These are phyloP conservation scores for Micrastur ruficollis DNA, from an alignment of 2,797 vertebrate genomes.

Conservation along the genomic window DNA sequence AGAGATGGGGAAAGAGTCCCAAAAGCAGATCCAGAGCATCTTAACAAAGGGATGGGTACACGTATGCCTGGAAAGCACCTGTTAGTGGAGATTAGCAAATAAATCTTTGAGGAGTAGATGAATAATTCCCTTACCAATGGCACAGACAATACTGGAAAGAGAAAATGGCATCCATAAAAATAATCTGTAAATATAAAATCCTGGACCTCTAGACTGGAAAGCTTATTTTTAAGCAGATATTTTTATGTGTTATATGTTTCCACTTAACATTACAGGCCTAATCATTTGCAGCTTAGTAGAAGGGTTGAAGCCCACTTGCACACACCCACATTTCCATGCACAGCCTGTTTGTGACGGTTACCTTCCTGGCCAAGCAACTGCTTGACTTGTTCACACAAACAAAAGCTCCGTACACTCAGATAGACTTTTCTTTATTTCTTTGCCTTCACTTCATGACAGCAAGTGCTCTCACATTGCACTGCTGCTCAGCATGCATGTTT, in stretches of 20 bases:
- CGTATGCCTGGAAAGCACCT: slow-evolving; percentile 22
- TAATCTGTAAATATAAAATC: background rate
- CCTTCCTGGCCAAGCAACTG: background rate
- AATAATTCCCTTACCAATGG: background rate
- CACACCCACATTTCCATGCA: background rate
- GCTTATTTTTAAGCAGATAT: slow-evolving; percentile 16
- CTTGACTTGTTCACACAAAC: background rate
- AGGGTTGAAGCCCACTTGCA: background rate
- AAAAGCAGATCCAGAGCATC: background rate
- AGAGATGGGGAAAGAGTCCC: background rate
- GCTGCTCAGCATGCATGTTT: background rate
- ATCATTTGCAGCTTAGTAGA: background rate
- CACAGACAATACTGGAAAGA: background rate
- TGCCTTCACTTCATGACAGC: background rate
- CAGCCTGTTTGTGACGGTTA: background rate
- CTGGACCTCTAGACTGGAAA: background rate
- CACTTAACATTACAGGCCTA: background rate
- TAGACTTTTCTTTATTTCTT: background rate
- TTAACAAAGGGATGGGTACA: background rate
- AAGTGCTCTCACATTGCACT: background rate
- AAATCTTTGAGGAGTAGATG: background rate
- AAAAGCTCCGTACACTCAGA: background rate
- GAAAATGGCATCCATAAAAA: background rate
- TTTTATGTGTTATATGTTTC: background rate
- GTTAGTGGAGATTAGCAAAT: slow-evolving; percentile 3